phyloP scores from a whole-genome alignment of 2,113 vertebrate genomes.

The Tinamus guttatus region DNA sequence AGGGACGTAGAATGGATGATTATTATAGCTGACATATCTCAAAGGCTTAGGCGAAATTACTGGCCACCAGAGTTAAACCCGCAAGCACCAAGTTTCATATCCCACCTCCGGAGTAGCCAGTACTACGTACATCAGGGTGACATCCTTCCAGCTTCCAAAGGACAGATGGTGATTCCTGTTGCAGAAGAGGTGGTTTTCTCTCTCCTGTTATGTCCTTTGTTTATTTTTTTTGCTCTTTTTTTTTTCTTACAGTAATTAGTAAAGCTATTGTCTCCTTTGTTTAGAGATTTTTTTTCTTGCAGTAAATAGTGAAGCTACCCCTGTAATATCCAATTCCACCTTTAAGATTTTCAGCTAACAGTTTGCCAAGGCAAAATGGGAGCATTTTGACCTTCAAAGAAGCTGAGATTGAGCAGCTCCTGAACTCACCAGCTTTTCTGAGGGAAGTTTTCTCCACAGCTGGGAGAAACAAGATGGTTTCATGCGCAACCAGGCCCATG shows the following conservation, averaged over 20 bases:
- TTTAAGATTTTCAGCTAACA: neutral
- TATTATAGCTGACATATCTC: neutral
- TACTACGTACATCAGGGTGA: neutral
- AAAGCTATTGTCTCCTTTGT: neutral
- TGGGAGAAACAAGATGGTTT: neutral
- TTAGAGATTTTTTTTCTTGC: too few species aligned
- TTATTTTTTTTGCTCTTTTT: neutral
- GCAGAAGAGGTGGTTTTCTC: neutral
- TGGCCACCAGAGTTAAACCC: neutral
- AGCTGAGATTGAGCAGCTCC: neutral
- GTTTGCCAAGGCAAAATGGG: neutral
- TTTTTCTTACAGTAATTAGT: neutral
- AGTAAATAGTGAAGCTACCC: neutral
- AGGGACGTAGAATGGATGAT: neutral
- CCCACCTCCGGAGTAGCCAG: neutral
- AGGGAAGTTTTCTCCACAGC: neutral
- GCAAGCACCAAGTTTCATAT: neutral
- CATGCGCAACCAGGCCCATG: neutral
- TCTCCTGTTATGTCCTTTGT: neutral
- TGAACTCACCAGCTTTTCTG: neutral
- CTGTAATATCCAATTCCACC: neutral
- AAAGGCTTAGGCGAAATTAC: neutral
- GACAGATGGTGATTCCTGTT: neutral
- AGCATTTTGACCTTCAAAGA: neutral
- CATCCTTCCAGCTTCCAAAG: rapidly evolving